Percentiles rank a stretch among this genome's conserved stretches.
Conservation (phyloP, 1,140 invertebrate genomes). For the Drosophila navojoa region DNA sequence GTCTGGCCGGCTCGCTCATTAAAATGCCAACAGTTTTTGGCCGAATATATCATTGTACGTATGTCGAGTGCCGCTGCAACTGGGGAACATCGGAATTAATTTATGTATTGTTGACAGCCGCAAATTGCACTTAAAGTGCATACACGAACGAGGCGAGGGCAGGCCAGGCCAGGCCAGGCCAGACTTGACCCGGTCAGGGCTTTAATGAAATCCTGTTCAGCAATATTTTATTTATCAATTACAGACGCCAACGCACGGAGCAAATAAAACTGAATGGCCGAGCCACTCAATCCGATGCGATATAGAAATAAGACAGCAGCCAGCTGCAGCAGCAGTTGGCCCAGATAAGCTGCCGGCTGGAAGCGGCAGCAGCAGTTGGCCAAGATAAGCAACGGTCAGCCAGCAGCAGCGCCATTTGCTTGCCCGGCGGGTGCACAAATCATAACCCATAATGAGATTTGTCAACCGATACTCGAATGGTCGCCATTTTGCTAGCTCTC, state of each 20-base stretch:
- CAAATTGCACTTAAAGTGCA: conserved; percentile 71
- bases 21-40: conserved; percentile 53
- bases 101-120: conserved; percentile 65
- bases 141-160: conserved; percentile 1
- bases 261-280: conserved; percentile 4
- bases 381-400: conserved; percentile 10
- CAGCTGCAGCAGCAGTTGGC: conserved; percentile 2
- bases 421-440: conserved; percentile 29
- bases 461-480: conserved; percentile 61
- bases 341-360: conserved; percentile 7
- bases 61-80: background rate
- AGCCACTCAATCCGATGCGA: conserved; percentile 4
- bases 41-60: conserved; percentile 33
- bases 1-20: conserved; percentile 40
- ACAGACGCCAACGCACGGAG: conserved; percentile 10
- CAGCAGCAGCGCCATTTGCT: background rate
- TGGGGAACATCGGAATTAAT: conserved; percentile 46
- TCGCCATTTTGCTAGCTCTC: conserved; percentile 19
- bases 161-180: no score
- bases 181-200: conserved; percentile 2
- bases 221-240: conserved; percentile 71
- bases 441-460: conserved; percentile 68
- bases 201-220: conserved; percentile 39
- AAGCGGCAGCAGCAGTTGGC: no score
- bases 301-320: conserved; percentile 15